A percentile compares a stretch with the other conserved stretches of the same genome.
These are phyloP conservation scores for Cryptomyrus ogoouensis DNA, from an alignment of 2,113 vertebrate species.

Conservation along the genomic window DNA sequence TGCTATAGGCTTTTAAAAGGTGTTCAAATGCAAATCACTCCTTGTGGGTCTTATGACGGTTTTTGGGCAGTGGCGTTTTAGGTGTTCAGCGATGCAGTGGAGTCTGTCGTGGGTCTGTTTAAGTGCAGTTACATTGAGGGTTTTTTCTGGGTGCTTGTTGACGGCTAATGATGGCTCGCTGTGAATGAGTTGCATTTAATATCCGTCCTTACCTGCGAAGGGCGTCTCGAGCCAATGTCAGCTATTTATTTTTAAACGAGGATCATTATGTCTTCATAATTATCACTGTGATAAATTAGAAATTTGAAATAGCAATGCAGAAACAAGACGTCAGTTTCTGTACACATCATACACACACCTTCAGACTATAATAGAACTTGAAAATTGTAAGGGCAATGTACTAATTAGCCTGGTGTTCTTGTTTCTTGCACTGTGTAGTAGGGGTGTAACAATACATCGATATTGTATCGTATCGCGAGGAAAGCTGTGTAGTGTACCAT, in stretches of 20 bases:
- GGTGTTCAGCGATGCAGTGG: neutral
- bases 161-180: neutral
- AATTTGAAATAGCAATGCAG: neutral
- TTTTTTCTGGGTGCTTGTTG: neutral
- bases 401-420: neutral
- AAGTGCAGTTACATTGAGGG: neutral
- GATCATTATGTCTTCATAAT: neutral
- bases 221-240: neutral
- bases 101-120: neutral
- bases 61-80: neutral
- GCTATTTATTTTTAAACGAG: neutral
- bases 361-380: neutral
- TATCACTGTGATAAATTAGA: neutral
- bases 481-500: neutral
- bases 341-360: neutral
- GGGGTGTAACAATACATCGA: too few relatives aligned
- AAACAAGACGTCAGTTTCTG: neutral
- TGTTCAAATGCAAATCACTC: neutral
- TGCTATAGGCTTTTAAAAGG: neutral
- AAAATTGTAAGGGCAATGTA: neutral
- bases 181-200: neutral
- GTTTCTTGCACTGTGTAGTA: neutral
- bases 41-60: neutral
- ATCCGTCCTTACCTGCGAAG: neutral
- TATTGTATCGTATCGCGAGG: too few relatives aligned